These are phyloP conservation scores for Enteromius radiatus DNA, from an alignment of 2,797 vertebrate species.

Conservation along the genomic window DNA sequence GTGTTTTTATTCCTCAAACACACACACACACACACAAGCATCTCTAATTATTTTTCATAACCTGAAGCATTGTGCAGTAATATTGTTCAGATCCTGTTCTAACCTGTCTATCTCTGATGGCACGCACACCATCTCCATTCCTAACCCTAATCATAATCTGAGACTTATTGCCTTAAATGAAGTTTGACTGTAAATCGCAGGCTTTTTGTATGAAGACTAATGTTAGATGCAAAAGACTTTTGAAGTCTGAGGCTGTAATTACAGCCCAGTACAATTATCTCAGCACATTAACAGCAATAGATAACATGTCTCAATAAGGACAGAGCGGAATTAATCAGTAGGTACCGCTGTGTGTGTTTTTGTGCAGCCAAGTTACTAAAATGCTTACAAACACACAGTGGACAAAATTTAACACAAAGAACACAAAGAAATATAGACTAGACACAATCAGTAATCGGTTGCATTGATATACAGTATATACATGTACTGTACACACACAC, in stretches of 20 bases:
- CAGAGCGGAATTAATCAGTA: slow-evolving; percentile 93
- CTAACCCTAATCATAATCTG: slow-evolving; percentile 58
- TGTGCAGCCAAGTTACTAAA: slow-evolving; percentile 72
- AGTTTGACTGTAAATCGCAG: slow-evolving; percentile 87
- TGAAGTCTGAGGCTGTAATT: slow-evolving; percentile 90
- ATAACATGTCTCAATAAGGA: slow-evolving; percentile 92
- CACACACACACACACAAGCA: slow-evolving; percentile 56
- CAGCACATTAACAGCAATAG: slow-evolving; percentile 93
- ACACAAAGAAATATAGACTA: background rate
- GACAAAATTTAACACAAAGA: slow-evolving; percentile 87
- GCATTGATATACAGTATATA: too few relatives aligned
- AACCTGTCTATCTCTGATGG: slow-evolving; percentile 74
- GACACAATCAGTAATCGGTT: background rate
- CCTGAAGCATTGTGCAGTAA: slow-evolving; percentile 81
- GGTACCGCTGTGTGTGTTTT: slow-evolving; percentile 81
- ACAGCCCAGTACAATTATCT: slow-evolving; percentile 96
- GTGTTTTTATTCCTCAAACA: slow-evolving; percentile 51
- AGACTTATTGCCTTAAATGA: slow-evolving; percentile 83
- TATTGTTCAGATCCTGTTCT: slow-evolving; percentile 76
- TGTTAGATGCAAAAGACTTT: slow-evolving; percentile 84
- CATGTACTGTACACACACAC: too few relatives aligned
- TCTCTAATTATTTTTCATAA: slow-evolving; percentile 88
- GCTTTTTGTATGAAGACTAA: slow-evolving; percentile 88
- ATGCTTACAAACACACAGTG: slow-evolving; percentile 84
- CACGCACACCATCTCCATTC: slow-evolving; percentile 63